Evolutionary conservation across 2,888 invertebrate species (phyloP).

Genomic region (Drepanosiphum platanoidis): DNA sequence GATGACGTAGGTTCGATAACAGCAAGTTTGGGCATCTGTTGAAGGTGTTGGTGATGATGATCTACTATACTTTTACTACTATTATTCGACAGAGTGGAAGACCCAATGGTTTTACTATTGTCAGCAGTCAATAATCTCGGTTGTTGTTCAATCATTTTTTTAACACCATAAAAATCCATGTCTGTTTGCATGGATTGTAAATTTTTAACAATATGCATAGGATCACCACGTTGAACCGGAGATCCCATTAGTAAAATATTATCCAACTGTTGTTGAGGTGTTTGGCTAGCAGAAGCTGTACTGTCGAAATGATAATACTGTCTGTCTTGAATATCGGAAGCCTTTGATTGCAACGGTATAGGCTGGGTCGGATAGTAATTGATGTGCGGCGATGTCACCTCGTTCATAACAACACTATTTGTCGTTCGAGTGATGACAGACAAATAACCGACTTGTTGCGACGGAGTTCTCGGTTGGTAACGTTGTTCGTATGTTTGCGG

Average conservation of each 20-base stretch:
- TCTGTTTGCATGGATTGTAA: conserved; percentile 71
- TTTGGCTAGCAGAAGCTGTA: conserved; percentile 70
- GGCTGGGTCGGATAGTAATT: conserved; percentile 59
- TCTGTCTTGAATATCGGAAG: conserved; percentile 58
- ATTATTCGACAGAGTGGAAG: not conserved
- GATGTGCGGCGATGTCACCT: not conserved
- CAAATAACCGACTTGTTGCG: conserved; percentile 75
- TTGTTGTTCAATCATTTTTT: conserved; percentile 48
- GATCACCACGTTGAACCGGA: conserved; percentile 73
- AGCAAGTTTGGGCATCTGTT: conserved; percentile 26
- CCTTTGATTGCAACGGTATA: conserved; percentile 30
- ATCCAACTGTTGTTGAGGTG: conserved; percentile 77
- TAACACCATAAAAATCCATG: conserved; percentile 43
- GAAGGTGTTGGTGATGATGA: conserved; percentile 27
- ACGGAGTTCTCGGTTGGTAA: conserved; percentile 17
- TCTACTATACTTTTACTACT: conserved; percentile 17
- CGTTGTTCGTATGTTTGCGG: conserved; percentile 38
- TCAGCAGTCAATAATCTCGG: conserved; percentile 8
- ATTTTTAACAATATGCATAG: conserved; percentile 81
- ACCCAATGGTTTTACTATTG: not conserved
- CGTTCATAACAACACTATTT: conserved; percentile 44
- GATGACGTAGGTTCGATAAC: conserved; percentile 4
- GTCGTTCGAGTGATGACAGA: conserved; percentile 78
- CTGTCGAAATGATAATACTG: conserved; percentile 75
- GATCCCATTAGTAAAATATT: conserved; percentile 67